These are phyloP conservation scores for Fulmarus glacialis DNA, from an alignment of 2,113 vertebrate species.

Conservation along the genomic window DNA sequence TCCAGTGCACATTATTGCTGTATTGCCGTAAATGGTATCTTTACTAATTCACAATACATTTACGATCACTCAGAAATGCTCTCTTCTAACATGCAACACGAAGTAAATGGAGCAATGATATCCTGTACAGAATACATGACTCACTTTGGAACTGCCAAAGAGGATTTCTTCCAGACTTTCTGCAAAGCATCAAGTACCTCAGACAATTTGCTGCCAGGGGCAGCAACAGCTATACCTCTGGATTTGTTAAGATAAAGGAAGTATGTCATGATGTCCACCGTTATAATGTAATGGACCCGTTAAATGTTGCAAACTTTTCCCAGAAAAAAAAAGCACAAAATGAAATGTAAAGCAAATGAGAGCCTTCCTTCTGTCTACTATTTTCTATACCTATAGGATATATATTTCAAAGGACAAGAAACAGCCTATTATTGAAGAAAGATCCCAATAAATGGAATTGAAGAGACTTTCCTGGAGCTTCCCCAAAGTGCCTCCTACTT, in stretches of 20 bases:
- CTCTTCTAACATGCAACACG: fast-evolving
- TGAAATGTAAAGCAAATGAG: background rate
- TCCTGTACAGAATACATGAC: background rate
- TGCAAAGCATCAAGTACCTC: background rate
- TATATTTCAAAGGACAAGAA: background rate
- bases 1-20: background rate
- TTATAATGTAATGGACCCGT: background rate
- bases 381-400: background rate
- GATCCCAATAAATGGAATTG: background rate
- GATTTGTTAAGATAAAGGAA: constrained; percentile 9
- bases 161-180: constrained; percentile 28
- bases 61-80: background rate
- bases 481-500: background rate
- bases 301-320: background rate
- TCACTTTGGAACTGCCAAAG: background rate
- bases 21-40: background rate
- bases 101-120: background rate
- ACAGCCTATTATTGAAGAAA: background rate
- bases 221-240: background rate
- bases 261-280: background rate
- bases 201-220: background rate
- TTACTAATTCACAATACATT: background rate
- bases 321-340: background rate
- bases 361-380: background rate
- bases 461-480: background rate